Evolutionary conservation across 2,113 vertebrate genomes (phyloP).

Genomic region (Sterrhoptilus dennistouni): DNA sequence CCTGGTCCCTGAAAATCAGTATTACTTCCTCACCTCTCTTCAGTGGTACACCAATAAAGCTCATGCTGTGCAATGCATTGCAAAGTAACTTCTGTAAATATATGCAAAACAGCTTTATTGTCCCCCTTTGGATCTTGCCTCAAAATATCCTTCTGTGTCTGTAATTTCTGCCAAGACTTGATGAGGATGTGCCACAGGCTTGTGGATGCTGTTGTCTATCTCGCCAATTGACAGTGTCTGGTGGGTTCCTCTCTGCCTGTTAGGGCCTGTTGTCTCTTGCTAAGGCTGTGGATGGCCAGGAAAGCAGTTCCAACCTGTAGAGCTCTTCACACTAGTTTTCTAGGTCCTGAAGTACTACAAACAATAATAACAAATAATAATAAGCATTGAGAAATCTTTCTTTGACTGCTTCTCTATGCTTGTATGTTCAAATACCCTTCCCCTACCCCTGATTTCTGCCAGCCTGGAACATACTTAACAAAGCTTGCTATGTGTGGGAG

Average conservation of each 20-base stretch:
- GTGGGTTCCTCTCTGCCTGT: not conserved
- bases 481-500: not conserved
- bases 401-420: not conserved
- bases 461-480: not conserved
- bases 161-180: not conserved
- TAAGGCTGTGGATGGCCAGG: not conserved
- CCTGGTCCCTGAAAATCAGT: not conserved
- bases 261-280: not conserved
- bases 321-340: not conserved
- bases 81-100: not conserved
- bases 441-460: not conserved
- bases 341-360: not conserved
- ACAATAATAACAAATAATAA: not conserved
- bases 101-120: not conserved
- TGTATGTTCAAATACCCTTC: not conserved
- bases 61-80: not conserved
- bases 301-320: not conserved
- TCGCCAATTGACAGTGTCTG: accelerated
- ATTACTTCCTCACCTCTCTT: not conserved
- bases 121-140: not conserved
- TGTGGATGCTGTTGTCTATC: not conserved
- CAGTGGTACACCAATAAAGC: no score
- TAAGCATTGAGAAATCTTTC: not conserved
- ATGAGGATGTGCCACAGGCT: accelerated
- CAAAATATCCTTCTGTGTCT: not conserved